Conservation (phyloP, 1,140 invertebrate genomes). For the Pseudomyrmex gracilis region DNA sequence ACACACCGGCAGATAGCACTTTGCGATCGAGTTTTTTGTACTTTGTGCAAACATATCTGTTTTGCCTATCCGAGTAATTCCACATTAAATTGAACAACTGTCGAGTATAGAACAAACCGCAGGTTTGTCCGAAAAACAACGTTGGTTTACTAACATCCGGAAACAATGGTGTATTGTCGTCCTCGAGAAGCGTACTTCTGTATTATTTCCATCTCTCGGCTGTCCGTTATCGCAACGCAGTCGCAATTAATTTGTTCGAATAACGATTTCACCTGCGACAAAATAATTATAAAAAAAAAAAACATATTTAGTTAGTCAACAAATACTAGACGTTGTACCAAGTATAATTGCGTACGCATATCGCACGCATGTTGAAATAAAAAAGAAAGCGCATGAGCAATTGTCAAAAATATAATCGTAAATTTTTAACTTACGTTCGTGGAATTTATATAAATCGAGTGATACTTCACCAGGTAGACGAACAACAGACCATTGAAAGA, state of each 20-base stretch:
- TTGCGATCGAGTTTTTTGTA: no score
- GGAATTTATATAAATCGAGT: background rate
- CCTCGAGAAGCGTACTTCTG: constrained; percentile 1
- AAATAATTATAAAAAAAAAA: background rate
- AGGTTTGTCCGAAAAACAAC: no score
- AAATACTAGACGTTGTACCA: background rate
- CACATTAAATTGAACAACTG: no score
- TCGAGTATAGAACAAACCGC: no score
- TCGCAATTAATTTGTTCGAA: constrained; percentile 5
- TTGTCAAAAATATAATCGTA: no score
- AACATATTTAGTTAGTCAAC: background rate
- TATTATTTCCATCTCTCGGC: background rate
- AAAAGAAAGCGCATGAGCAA: no score
- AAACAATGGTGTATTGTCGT: background rate
- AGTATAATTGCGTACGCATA: background rate
- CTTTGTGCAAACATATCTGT: no score
- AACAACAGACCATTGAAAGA: background rate
- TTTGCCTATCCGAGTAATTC: no score
- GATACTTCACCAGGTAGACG: background rate
- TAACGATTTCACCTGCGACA: background rate
- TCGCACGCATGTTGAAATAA: no score
- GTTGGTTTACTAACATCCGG: background rate
- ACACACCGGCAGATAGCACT: background rate
- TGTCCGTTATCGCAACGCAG: background rate
- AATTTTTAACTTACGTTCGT: background rate